Evolutionary conservation across 2,797 vertebrate species (phyloP).

Genomic region (Pangasius mekongensis): DNA sequence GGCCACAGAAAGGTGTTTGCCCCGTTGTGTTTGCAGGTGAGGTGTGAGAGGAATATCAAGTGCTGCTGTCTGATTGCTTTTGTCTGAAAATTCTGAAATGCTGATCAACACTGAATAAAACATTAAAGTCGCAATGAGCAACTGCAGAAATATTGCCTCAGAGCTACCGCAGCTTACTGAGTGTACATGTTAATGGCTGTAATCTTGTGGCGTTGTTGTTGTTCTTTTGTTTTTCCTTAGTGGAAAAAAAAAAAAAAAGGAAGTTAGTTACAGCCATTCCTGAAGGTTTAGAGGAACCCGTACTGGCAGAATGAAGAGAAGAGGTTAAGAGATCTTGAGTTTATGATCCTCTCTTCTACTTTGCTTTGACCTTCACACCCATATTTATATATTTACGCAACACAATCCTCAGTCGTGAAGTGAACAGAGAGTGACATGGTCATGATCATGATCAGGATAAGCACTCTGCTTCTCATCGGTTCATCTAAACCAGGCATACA

Average conservation of each 20-base stretch:
- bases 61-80: conserved; percentile 26
- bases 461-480: background rate
- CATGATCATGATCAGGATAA: background rate
- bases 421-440: background rate
- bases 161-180: background rate
- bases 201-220: background rate
- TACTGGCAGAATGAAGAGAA: background rate
- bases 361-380: background rate
- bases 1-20: conserved; percentile 41
- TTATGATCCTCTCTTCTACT: background rate
- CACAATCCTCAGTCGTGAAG: background rate
- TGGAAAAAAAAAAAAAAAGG: background rate
- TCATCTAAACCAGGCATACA: background rate
- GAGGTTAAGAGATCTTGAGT: background rate
- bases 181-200: conserved; percentile 2
- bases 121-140: conserved; percentile 33
- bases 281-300: background rate
- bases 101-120: conserved; percentile 39
- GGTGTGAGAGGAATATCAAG: conserved; percentile 44
- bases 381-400: background rate
- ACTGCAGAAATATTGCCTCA: conserved; percentile 24
- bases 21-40: conserved; percentile 21
- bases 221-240: background rate
- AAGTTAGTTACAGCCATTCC: background rate
- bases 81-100: conserved; percentile 19